Evolutionary conservation across 2,888 invertebrate genomes (phyloP).

Genomic region (Morpho deidamia): DNA sequence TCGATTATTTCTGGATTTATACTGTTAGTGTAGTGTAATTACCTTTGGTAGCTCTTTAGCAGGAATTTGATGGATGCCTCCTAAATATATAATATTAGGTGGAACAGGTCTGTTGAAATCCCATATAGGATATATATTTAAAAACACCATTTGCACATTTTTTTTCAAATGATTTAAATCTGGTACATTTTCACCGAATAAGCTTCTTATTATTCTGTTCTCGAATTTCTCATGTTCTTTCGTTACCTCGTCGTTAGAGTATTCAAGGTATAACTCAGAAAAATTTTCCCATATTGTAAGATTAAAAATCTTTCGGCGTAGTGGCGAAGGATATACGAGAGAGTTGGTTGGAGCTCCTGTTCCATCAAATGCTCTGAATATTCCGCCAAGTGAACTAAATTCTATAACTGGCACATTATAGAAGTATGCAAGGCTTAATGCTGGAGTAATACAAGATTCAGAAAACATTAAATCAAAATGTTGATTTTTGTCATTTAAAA

Average conservation of each 20-base stretch:
- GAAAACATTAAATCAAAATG: slow-evolving; percentile 37
- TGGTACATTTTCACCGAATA: not conserved
- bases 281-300: slow-evolving; percentile 27
- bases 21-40: not conserved
- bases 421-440: slow-evolving; percentile 35
- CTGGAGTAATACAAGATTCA: slow-evolving; percentile 31
- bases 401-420: slow-evolving; percentile 41
- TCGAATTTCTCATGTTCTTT: not conserved
- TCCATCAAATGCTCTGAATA: slow-evolving; percentile 20
- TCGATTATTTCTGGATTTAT: not conserved
- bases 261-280: slow-evolving; percentile 10
- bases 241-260: not conserved
- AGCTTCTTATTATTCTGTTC: not conserved
- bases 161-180: slow-evolving; percentile 9
- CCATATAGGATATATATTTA: slow-evolving; percentile 51
- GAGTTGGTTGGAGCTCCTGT: slow-evolving; percentile 36
- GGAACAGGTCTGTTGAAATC: slow-evolving; percentile 45
- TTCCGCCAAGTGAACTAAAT: slow-evolving; percentile 36
- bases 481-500: slow-evolving; percentile 19
- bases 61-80: slow-evolving; percentile 47
- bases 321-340: slow-evolving; percentile 26
- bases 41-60: slow-evolving; percentile 37
- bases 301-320: slow-evolving; percentile 21
- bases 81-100: slow-evolving; percentile 47
- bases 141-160: slow-evolving; percentile 45